Evolutionary conservation across 2,888 invertebrate genomes (phyloP).

Genomic region (Pinctada fucata): DNA sequence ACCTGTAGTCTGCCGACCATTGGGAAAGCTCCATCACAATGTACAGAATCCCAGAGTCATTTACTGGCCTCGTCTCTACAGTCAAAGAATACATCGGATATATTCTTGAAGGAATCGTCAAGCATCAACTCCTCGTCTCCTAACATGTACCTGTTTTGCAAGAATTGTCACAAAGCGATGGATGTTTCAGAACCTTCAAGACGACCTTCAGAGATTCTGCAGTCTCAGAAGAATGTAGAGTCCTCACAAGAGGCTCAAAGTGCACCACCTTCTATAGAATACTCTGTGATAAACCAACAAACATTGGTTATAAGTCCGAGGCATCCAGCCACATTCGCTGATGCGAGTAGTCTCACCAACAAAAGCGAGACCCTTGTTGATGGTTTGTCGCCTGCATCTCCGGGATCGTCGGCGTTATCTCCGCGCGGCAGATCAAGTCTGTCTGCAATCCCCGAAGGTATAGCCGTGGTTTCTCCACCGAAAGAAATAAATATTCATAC

Average conservation of each 20-base stretch:
- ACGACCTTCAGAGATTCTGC: neutral
- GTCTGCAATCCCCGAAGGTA: constrained; percentile 17
- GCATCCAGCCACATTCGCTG: too few species aligned
- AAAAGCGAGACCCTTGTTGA: neutral
- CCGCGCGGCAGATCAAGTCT: neutral
- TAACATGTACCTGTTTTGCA: neutral
- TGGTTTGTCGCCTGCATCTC: neutral
- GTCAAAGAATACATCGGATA: constrained; percentile 23
- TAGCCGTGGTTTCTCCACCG: neutral
- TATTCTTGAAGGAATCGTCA: neutral
- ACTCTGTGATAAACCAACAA: neutral
- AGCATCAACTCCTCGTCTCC: neutral
- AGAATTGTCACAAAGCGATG: neutral
- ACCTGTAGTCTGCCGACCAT: neutral
- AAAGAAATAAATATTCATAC: neutral
- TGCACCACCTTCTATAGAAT: neutral
- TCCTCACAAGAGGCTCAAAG: neutral
- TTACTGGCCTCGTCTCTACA: constrained; percentile 20
- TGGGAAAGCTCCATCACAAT: neutral
- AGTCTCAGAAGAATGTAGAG: neutral
- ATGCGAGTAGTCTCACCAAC: neutral
- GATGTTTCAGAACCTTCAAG: neutral
- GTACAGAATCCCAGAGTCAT: neutral
- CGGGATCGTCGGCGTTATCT: neutral
- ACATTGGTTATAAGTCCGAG: neutral